Evolutionary conservation across 2,113 vertebrate species (phyloP).

Genomic region (Lethenteron reissneri): DNA sequence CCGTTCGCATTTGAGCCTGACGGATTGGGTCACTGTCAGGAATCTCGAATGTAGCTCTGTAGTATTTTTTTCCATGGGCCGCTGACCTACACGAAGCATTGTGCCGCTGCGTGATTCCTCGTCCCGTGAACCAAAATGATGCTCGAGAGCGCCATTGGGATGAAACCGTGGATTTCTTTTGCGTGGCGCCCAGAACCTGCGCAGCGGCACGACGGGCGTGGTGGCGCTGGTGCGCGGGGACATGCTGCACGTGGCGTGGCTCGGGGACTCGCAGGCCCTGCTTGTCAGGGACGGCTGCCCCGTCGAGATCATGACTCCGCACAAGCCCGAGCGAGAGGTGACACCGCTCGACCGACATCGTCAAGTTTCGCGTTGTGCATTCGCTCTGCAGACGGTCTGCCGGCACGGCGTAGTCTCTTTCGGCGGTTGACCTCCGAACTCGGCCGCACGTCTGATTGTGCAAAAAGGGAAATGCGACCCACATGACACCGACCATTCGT

Average conservation of each 20-base stretch:
- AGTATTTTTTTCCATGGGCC: too few species aligned
- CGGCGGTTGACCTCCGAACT: too few species aligned
- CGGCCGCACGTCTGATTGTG: too few species aligned
- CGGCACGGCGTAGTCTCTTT: neutral
- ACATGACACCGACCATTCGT: too few species aligned
- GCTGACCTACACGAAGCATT: too few species aligned
- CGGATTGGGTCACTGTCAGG: too few species aligned
- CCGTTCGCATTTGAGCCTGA: too few species aligned
- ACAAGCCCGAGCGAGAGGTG: slow-evolving; percentile 80
- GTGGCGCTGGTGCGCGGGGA: slow-evolving; percentile 33
- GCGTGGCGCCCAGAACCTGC: slow-evolving; percentile 32
- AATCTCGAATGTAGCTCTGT: too few species aligned
- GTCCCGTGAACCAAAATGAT: too few species aligned
- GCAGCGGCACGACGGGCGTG: slow-evolving; percentile 64
- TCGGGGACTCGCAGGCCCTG: slow-evolving; percentile 70
- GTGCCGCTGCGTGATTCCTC: too few species aligned
- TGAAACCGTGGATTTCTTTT: neutral
- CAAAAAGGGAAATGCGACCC: too few species aligned
- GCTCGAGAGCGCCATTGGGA: too few species aligned
- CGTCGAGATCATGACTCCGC: slow-evolving; percentile 63
- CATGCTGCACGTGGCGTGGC: slow-evolving; percentile 51
- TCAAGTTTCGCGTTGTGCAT: neutral
- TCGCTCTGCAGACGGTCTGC: neutral
- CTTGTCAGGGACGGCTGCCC: slow-evolving; percentile 42
- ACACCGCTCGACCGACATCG: neutral